phyloP scores from a whole-genome alignment of 2,113 vertebrate genomes.

The Pomatorhinus ruficollis region DNA sequence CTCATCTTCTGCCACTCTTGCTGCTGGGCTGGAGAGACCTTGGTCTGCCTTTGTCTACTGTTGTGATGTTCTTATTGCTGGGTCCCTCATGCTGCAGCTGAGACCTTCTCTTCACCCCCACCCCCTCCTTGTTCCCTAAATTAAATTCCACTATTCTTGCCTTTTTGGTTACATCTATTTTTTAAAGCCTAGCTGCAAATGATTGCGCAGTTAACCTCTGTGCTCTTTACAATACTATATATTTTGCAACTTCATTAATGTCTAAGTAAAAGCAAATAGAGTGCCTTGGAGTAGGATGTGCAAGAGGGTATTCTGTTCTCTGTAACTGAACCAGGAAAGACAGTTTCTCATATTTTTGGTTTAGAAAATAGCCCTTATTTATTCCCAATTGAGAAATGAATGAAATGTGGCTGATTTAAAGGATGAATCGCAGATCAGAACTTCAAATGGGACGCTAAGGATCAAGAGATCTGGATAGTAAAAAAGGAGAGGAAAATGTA shows the following conservation, averaged over 20 bases:
- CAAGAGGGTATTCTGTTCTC: constrained; percentile 8
- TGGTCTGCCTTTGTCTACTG: not conserved
- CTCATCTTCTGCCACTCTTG: not conserved
- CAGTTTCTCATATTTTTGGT: not conserved
- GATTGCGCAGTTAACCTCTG: not conserved
- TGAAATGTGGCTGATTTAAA: not conserved
- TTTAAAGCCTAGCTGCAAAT: not conserved
- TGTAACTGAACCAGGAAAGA: constrained; percentile 2
- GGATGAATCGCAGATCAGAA: not conserved
- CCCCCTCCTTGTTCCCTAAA: not conserved
- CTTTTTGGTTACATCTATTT: not conserved
- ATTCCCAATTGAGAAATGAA: not conserved
- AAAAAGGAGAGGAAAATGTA: not conserved
- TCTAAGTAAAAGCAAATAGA: constrained; percentile 27
- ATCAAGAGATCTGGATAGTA: not conserved
- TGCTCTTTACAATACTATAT: not conserved
- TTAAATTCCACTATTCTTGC: not conserved
- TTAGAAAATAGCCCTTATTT: not conserved
- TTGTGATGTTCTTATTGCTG: not conserved
- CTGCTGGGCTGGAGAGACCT: not conserved
- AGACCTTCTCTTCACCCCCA: not conserved
- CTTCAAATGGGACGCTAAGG: not conserved
- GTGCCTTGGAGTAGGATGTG: not conserved
- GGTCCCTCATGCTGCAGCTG: not conserved
- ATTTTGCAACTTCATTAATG: constrained; percentile 8